phyloP scores from a whole-genome alignment of 2,888 invertebrate genomes.

The Limnephilus lunatus region DNA sequence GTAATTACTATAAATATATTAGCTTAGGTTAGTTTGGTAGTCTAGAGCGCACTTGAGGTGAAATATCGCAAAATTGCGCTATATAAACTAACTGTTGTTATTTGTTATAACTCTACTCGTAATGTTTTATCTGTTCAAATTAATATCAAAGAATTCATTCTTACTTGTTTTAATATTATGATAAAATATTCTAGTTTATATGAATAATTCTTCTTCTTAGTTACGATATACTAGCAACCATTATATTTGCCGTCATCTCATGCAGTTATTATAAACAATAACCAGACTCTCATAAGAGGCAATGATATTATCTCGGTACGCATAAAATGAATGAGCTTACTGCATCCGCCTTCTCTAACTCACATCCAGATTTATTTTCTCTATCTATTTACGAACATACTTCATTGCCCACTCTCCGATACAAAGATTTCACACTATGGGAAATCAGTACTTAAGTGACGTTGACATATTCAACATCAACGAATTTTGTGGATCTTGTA shows the following conservation, averaged over 20 bases:
- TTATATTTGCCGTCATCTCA: neutral
- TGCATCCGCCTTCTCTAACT: neutral
- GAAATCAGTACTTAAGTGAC: too few species aligned
- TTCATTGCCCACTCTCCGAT: too few species aligned
- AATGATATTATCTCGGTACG: neutral
- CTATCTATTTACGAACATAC: neutral
- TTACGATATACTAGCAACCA: neutral
- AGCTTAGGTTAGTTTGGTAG: too few species aligned
- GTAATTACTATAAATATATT: too few species aligned
- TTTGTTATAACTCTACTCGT: neutral
- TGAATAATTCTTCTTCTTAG: neutral
- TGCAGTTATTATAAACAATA: neutral
- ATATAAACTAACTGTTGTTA: too few species aligned
- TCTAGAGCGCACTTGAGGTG: too few species aligned
- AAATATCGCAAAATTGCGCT: too few species aligned
- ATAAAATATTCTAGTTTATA: neutral
- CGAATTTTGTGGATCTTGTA: too few species aligned
- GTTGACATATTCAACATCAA: too few species aligned
- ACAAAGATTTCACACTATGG: too few species aligned
- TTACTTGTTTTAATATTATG: neutral
- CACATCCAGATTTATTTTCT: neutral
- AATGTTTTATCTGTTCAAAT: neutral
- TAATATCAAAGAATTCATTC: neutral
- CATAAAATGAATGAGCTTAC: neutral
- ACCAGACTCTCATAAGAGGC: neutral